Conservation (phyloP, 2,797 vertebrate genomes). For the Anguilla megastoma region DNA sequence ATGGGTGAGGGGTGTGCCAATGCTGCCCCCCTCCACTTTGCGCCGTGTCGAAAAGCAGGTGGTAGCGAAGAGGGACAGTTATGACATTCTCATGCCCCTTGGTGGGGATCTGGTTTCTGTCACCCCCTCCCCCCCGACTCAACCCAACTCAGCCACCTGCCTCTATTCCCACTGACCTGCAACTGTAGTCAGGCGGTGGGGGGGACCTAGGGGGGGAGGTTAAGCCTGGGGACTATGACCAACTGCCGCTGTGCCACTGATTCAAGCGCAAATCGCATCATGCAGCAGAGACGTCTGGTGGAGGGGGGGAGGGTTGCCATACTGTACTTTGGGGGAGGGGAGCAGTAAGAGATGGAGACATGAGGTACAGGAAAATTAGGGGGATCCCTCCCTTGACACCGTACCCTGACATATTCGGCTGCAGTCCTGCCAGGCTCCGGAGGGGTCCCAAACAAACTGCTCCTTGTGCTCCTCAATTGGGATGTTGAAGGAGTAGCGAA, state of each 20-base stretch:
- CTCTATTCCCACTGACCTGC: not conserved
- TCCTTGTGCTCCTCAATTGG: constrained; percentile 82
- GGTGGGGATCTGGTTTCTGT: not conserved
- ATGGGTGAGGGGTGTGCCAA: not conserved
- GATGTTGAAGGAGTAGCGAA: constrained; percentile 91
- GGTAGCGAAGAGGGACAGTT: not conserved
- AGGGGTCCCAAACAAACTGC: constrained; percentile 85
- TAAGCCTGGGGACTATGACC: not conserved
- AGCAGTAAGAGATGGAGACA: not conserved
- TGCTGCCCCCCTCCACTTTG: not conserved
- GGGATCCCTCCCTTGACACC: not conserved
- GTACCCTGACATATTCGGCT: constrained; percentile 90
- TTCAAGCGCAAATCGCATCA: not conserved
- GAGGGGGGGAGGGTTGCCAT: not conserved
- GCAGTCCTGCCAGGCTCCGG: constrained; percentile 90
- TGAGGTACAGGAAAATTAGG: not conserved
- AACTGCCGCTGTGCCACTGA: not conserved
- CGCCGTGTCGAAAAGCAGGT: not conserved
- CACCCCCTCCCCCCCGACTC: not conserved
- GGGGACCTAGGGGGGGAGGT: too few species aligned
- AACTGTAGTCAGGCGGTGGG: too few species aligned
- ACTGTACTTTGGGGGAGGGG: not conserved
- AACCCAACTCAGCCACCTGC: not conserved
- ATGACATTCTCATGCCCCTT: not conserved
- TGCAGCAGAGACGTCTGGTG: not conserved